phyloP scores from a whole-genome alignment of 2,797 vertebrate species.

The Valencia hispanica region DNA sequence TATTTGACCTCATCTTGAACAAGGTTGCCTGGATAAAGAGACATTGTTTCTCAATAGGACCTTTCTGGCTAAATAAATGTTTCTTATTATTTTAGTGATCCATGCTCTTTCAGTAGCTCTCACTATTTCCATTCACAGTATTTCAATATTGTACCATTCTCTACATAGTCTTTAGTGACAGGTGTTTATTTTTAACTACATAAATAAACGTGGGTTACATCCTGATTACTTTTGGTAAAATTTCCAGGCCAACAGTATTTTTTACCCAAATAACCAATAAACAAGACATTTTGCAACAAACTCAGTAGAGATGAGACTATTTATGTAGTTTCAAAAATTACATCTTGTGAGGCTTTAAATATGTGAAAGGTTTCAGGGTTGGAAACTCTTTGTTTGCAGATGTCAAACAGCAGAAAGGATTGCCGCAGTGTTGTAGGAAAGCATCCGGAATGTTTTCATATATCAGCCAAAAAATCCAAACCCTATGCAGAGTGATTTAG shows the following conservation, averaged over 20 bases:
- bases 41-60: not conserved
- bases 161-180: not conserved
- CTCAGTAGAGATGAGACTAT: constrained; percentile 20
- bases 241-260: not conserved
- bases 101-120: not conserved
- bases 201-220: not conserved
- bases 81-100: not conserved
- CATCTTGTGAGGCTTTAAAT: constrained; percentile 21
- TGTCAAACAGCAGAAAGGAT: constrained; percentile 68
- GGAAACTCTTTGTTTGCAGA: constrained; percentile 58
- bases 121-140: not conserved
- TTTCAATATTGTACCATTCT: not conserved
- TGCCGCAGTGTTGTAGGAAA: constrained; percentile 67
- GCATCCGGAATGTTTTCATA: constrained; percentile 61
- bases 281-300: constrained; percentile 1
- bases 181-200: not conserved
- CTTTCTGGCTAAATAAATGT: not conserved
- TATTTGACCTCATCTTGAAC: not conserved
- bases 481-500: constrained; percentile 47
- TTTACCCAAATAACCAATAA: constrained; percentile 10
- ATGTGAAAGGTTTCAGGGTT: constrained; percentile 37
- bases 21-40: not conserved
- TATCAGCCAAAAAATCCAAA: constrained; percentile 59
- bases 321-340: constrained; percentile 24
- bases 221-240: not conserved